Evolutionary conservation across 2,888 invertebrate genomes (phyloP), one percentile per base, ranked within the genome.

Genomic region (Apotomis turbidana): DNA sequence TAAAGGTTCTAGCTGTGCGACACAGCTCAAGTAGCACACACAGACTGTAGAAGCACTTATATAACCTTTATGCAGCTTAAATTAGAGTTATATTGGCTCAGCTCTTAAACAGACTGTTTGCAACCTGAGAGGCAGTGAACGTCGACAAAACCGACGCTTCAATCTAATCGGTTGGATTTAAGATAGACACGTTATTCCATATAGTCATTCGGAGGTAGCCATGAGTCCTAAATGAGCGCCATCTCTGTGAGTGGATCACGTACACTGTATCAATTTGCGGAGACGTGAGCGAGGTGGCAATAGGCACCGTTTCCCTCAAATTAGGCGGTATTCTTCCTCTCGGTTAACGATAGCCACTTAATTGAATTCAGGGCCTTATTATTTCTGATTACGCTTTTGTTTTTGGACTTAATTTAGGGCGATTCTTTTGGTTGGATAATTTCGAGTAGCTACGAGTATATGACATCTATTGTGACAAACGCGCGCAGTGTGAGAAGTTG

Each of bases 191-290:
- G 72, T 63, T 72, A 71, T 71, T 59, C 46, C 59, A 58, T 58
- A 71, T 66, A 63, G 63, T 68, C 58, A 72, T 72, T 68, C 62
- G 59, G 68, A 78, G 76, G 78, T 76, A 78, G 78, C 78, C 78
- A 77, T 77, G 81, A 81, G 80, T 80, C 80, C 77, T 76, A 82
- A 87, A 87, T 87, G 88, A 86, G 83, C 83, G 81, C 83, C 87
- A 87, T 86, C 84, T 79, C 79, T 82, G 80, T 83, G 82, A 88
- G 87, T 85, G 83, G 81, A 77, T 84, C 89, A 89, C 89, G 89
- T 88, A 79, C 81, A 70, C 80, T 82, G 85, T 88, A 89, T 89
- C 88, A 89, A 89, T 89, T 89, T 87, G 86, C 78, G 74, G 77
- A 76, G 76, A 87, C 89, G 89, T 88, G 89, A 85, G 78, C 78